Conservation (phyloP, 2,888 invertebrate species). For the Catocala fraxini region DNA sequence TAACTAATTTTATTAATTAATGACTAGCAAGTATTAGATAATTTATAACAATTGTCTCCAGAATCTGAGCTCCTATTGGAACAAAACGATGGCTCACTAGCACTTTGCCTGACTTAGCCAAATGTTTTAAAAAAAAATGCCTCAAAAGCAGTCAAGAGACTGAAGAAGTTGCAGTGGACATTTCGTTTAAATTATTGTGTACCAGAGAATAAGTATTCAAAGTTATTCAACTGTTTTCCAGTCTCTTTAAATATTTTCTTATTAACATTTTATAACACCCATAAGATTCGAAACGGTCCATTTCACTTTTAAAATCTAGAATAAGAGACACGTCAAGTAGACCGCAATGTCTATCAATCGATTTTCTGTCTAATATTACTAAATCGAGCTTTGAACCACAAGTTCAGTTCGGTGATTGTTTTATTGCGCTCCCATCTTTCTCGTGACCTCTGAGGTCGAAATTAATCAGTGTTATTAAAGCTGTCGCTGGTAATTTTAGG, state of each 20-base stretch:
- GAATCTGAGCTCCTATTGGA: too few species aligned
- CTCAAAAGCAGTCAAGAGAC: too few species aligned
- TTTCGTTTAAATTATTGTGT: too few species aligned
- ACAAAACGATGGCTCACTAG: too few species aligned
- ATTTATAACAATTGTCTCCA: too few species aligned
- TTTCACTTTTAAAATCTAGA: background rate
- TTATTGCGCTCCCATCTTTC: conserved; percentile 39
- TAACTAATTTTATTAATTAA: too few species aligned
- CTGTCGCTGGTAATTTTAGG: background rate
- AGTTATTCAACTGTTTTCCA: background rate
- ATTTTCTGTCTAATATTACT: conserved; percentile 15
- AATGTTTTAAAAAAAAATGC: too few species aligned
- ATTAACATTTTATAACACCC: background rate
- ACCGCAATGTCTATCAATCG: background rate
- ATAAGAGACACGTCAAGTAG: background rate
- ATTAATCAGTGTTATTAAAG: conserved; percentile 22
- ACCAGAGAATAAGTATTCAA: too few species aligned
- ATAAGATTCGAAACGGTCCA: background rate
- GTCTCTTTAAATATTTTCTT: background rate
- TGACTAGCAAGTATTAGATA: too few species aligned
- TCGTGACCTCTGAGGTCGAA: conserved; percentile 38
- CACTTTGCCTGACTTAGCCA: too few species aligned
- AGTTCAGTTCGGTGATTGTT: conserved; percentile 17
- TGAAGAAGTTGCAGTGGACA: too few species aligned
- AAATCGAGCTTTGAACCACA: conserved; percentile 10